Percentiles rank a stretch among this genome's conserved stretches.
Evolutionary conservation across 1,140 invertebrate species (phyloP).

Genomic region (Trinorchestia longiramus): DNA sequence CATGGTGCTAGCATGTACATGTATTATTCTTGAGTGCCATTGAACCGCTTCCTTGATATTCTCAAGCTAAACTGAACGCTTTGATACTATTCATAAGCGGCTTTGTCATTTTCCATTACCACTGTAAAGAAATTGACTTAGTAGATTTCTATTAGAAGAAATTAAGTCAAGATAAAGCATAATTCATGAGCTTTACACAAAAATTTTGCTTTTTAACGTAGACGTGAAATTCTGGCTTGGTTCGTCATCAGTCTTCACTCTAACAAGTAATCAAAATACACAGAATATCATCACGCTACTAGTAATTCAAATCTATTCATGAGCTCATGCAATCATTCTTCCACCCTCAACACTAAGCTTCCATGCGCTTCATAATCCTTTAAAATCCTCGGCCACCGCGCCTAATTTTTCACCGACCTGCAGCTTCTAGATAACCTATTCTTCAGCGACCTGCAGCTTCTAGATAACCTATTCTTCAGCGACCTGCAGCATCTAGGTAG

Average conservation of each 20-base stretch:
- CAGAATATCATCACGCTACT: background rate
- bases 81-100: background rate
- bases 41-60: background rate
- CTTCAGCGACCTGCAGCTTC: no score
- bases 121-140: background rate
- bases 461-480: no score
- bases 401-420: no score
- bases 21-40: background rate
- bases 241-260: background rate
- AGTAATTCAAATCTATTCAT: background rate
- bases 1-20: background rate
- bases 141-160: background rate
- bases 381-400: no score
- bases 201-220: background rate
- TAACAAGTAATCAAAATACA: background rate
- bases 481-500: no score
- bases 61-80: background rate
- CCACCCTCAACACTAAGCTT: background rate
- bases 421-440: no score
- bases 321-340: background rate
- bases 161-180: background rate
- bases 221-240: background rate
- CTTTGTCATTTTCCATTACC: background rate
- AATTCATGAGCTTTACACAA: background rate
- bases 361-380: background rate